Evolutionary conservation across 35 echinoderm and acorn worm genomes (phyloP).

Genomic region (Apostichopus japonicus): DNA sequence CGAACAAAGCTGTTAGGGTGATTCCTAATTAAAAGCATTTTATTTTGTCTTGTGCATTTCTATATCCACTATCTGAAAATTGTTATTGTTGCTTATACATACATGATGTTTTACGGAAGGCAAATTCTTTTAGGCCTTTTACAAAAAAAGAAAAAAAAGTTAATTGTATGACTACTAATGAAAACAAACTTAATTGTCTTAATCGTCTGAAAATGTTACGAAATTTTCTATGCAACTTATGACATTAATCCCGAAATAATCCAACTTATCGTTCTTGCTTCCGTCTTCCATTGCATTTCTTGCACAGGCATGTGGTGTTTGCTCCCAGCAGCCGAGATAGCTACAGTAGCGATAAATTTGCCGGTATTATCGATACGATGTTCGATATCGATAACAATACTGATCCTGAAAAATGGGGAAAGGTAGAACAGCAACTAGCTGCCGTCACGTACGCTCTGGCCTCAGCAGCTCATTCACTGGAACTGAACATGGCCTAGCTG

Average conservation of each 20-base stretch:
- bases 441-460: slow-evolving; percentile 70
- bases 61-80: no score
- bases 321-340: slow-evolving; percentile 87
- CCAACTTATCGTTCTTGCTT: no score
- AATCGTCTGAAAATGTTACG: not conserved
- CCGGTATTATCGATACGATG: slow-evolving; percentile 88
- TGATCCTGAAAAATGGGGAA: slow-evolving; percentile 80
- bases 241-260: no score
- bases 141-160: no score
- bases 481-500: not conserved
- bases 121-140: no score
- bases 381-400: slow-evolving; percentile 89
- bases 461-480: slow-evolving; percentile 71
- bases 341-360: slow-evolving; percentile 86
- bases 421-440: slow-evolving; percentile 70
- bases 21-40: no score
- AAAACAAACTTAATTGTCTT: not conserved
- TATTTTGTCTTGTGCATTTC: no score
- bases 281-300: no score
- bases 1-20: no score
- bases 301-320: slow-evolving; percentile 80
- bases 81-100: no score
- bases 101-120: no score
- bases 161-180: no score
- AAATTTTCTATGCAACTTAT: not conserved